Evolutionary conservation across 2,888 invertebrate genomes (phyloP).

Genomic region (Callosobruchus maculatus): DNA sequence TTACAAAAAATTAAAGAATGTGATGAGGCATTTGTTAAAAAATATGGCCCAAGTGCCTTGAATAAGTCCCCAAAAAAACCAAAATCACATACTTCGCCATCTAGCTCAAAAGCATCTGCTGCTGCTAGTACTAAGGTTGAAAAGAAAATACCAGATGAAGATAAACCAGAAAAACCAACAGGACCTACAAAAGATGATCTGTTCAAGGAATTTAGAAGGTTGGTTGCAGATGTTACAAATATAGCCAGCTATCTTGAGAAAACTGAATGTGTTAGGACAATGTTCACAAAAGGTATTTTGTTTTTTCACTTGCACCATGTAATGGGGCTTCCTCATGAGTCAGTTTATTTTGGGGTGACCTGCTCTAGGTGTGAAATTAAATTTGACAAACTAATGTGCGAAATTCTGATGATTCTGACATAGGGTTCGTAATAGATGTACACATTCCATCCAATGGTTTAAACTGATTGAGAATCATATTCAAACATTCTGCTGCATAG

Average conservation of each 20-base stretch:
- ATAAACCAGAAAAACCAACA: conserved; percentile 3
- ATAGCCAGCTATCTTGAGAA: conserved; percentile 80
- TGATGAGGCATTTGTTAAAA: conserved; percentile 51
- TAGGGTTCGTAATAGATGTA: too few species aligned
- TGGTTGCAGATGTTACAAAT: conserved; percentile 75
- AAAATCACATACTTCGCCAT: conserved; percentile 3
- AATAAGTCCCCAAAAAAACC: conserved; percentile 36
- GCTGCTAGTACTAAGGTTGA: not conserved
- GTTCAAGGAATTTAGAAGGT: conserved; percentile 70
- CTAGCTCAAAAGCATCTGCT: not conserved
- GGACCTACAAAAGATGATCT: conserved; percentile 59
- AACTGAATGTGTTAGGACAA: conserved; percentile 65
- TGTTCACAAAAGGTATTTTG: conserved; percentile 58
- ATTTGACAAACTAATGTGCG: too few species aligned
- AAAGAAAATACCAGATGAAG: not conserved
- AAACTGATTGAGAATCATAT: too few species aligned
- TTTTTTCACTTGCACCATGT: not conserved
- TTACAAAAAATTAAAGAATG: conserved; percentile 62
- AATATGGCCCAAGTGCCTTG: conserved; percentile 12
- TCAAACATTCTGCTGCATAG: too few species aligned
- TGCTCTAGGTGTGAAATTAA: too few species aligned
- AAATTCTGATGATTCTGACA: too few species aligned
- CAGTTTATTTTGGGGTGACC: too few species aligned
- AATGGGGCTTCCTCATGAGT: too few species aligned
- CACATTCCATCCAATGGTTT: too few species aligned